phyloP scores from a whole-genome alignment of 1,140 invertebrate genomes.

The Drosophila tropicalis region DNA sequence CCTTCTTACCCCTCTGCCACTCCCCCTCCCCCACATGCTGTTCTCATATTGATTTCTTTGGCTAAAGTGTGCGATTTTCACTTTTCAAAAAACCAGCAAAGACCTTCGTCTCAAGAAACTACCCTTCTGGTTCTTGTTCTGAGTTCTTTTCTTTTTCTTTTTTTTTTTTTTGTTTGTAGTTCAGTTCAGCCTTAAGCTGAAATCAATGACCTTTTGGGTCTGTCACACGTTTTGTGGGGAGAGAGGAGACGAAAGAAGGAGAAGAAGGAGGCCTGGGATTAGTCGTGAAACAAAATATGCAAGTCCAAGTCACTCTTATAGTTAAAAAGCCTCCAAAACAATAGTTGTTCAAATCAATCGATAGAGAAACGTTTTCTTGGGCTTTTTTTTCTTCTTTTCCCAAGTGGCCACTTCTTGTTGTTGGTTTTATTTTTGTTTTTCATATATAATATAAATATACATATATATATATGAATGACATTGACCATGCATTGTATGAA shows the following conservation, averaged over 20 bases:
- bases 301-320: constrained; percentile 25
- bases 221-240: constrained; percentile 10
- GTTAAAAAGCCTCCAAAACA: constrained; percentile 8
- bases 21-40: background rate
- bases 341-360: constrained; percentile 47
- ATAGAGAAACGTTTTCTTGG: constrained; percentile 56
- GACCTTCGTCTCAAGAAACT: constrained; percentile 78
- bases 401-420: constrained; percentile 51
- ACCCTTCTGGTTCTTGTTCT: constrained; percentile 67
- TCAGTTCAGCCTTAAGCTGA: constrained; percentile 75
- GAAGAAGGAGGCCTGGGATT: constrained; percentile 48
- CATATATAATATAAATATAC: constrained; percentile 9
- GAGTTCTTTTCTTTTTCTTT: constrained; percentile 16
- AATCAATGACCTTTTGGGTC: constrained; percentile 80
- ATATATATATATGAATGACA: constrained; percentile 18
- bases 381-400: constrained; percentile 35
- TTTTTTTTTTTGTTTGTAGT: constrained; percentile 39
- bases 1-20: background rate
- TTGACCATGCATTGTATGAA: constrained; percentile 17
- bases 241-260: background rate
- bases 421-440: constrained; percentile 13
- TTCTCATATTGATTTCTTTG: constrained; percentile 23
- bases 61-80: constrained; percentile 60
- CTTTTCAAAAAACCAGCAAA: constrained; percentile 54
- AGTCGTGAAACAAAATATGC: constrained; percentile 69